phyloP scores from a whole-genome alignment of 2,888 invertebrate species.

The Rhingia rostrata region DNA sequence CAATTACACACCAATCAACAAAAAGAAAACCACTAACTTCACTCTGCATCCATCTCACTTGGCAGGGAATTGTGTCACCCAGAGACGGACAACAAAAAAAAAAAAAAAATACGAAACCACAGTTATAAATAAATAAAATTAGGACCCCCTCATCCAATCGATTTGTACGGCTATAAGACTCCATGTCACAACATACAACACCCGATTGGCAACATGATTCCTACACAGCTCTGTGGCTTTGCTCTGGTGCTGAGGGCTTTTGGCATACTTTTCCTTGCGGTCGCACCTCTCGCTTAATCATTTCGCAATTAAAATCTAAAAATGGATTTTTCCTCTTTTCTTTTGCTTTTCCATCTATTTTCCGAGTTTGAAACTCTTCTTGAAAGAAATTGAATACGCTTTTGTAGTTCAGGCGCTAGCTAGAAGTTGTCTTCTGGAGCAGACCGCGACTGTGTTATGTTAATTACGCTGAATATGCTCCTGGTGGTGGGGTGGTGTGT shows the following conservation, averaged over 20 bases:
- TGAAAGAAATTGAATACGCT: slow-evolving; percentile 31
- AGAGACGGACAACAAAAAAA: background rate
- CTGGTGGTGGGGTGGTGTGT: background rate
- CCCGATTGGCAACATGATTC: slow-evolving; percentile 26
- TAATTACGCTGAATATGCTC: slow-evolving; percentile 29
- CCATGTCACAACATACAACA: slow-evolving; percentile 48
- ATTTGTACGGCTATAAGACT: slow-evolving; percentile 47
- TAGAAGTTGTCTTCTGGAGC: slow-evolving; percentile 26
- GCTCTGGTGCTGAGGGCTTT: slow-evolving; percentile 5
- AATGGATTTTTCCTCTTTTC: slow-evolving; percentile 27
- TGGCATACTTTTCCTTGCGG: slow-evolving; percentile 52
- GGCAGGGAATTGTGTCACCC: slow-evolving; percentile 38
- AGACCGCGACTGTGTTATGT: slow-evolving; percentile 24
- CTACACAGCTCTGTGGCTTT: slow-evolving; percentile 4
- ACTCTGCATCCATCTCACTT: slow-evolving; percentile 42
- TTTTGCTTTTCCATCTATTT: background rate
- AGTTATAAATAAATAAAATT: slow-evolving; percentile 20
- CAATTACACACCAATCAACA: slow-evolving; percentile 12
- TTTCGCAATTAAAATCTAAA: slow-evolving; percentile 64
- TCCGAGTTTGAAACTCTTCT: slow-evolving; percentile 6
- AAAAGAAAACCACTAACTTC: slow-evolving; percentile 50
- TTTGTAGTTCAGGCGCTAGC: slow-evolving; percentile 16
- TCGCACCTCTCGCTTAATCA: slow-evolving; percentile 34
- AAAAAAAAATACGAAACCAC: background rate
- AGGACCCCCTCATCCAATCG: slow-evolving; percentile 53